These are phyloP conservation scores for Eupelmus urozonus DNA, from an alignment of 2,888 invertebrate genomes.

Conservation along the genomic window DNA sequence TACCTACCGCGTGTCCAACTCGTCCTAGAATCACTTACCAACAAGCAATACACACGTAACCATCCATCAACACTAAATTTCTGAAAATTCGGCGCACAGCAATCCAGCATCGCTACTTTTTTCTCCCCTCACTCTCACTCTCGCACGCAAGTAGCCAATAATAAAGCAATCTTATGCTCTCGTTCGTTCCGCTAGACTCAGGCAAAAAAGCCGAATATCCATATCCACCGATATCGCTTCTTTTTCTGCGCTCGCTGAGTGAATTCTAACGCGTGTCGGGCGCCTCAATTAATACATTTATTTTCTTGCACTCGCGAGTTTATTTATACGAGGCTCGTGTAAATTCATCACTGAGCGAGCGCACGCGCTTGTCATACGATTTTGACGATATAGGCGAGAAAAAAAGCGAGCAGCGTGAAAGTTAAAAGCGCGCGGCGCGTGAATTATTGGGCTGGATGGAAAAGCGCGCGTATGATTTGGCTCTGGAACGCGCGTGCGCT, in stretches of 20 bases:
- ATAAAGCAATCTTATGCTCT: no score
- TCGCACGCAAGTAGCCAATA: background rate
- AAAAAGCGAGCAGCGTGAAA: constrained; percentile 32
- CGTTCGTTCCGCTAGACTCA: no score
- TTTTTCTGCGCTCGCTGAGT: background rate
- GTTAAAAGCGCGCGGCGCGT: constrained; percentile 19
- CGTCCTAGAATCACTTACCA: no score
- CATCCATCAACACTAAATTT: background rate
- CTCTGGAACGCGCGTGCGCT: background rate
- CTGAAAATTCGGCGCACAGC: background rate
- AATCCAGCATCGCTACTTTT: background rate
- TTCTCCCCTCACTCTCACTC: background rate
- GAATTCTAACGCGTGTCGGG: background rate
- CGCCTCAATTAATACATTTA: constrained; percentile 26
- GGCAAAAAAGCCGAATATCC: no score
- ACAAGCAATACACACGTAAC: no score
- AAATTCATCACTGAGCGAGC: constrained; percentile 32
- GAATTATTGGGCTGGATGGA: constrained; percentile 42
- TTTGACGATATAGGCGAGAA: constrained; percentile 19
- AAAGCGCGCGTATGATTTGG: constrained; percentile 14
- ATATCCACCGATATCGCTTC: background rate
- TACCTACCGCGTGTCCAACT: no score
- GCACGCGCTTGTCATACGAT: constrained; percentile 19
- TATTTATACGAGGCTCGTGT: constrained; percentile 35
- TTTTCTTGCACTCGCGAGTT: constrained; percentile 15